Evolutionary conservation across 2,888 invertebrate genomes (phyloP).

Genomic region (Periphyllus acericola): DNA sequence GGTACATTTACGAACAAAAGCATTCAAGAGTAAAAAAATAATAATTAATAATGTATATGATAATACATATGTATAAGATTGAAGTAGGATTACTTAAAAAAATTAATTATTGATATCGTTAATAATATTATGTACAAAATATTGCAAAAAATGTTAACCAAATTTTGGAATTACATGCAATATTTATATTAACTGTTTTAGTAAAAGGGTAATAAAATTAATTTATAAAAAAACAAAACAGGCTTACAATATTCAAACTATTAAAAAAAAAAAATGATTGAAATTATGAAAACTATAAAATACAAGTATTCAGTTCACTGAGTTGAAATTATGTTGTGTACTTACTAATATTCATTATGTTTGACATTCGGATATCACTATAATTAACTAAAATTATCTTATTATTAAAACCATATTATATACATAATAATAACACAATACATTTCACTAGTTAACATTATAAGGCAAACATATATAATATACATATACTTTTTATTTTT

Average conservation of each 20-base stretch:
- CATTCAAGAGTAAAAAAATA: slow-evolving; percentile 7
- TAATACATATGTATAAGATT: too few species aligned
- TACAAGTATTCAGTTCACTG: background rate
- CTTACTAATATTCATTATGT: slow-evolving; percentile 15
- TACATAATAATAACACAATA: slow-evolving; percentile 39
- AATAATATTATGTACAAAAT: slow-evolving; percentile 18
- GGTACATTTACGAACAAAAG: slow-evolving; percentile 5
- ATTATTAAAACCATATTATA: slow-evolving; percentile 34
- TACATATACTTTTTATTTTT: background rate
- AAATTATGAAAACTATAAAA: background rate
- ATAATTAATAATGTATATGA: background rate
- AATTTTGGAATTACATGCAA: background rate
- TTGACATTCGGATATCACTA: slow-evolving; percentile 17
- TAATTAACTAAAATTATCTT: slow-evolving; percentile 43
- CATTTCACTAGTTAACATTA: slow-evolving; percentile 53
- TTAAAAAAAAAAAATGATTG: background rate
- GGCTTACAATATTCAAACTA: background rate
- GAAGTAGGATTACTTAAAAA: slow-evolving; percentile 22
- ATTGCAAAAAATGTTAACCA: background rate
- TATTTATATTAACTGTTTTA: background rate
- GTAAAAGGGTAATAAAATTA: background rate
- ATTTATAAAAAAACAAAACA: slow-evolving; percentile 15
- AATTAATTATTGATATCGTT: background rate
- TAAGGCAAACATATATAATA: slow-evolving; percentile 25
- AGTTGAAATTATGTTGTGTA: background rate